Conservation (phyloP, 1,140 invertebrate species). For the Cepaea nemoralis region DNA sequence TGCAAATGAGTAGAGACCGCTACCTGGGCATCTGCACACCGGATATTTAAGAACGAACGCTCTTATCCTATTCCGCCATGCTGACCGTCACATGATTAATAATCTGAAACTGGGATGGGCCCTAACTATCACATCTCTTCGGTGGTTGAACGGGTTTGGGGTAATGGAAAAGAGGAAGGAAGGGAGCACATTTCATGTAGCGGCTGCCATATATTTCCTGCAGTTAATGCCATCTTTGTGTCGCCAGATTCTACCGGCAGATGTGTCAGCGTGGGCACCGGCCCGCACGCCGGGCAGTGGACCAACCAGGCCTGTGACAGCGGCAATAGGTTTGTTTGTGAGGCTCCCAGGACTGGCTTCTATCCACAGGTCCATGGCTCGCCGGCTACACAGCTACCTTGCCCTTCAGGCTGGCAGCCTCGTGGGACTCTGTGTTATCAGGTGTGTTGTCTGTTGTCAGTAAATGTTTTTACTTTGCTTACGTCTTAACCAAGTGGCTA, state of each 20-base stretch:
- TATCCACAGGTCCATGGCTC: neutral
- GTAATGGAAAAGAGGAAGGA: too few species aligned
- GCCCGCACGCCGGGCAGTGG: slow-evolving; percentile 5
- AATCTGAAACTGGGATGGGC: too few species aligned
- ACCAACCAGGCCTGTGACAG: neutral
- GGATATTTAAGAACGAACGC: too few species aligned
- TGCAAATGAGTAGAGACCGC: too few species aligned
- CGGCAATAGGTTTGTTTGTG: neutral
- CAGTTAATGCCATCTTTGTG: neutral
- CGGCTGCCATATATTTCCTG: too few species aligned
- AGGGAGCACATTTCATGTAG: too few species aligned
- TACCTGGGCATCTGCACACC: too few species aligned
- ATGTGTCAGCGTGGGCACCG: slow-evolving; percentile 23
- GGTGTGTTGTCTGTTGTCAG: neutral
- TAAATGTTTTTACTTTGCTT: neutral
- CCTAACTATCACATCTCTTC: too few species aligned
- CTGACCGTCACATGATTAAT: too few species aligned
- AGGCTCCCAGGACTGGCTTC: neutral
- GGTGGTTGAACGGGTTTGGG: too few species aligned
- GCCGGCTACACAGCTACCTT: neutral
- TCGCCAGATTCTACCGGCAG: slow-evolving; percentile 14
- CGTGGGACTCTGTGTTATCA: slow-evolving; percentile 13
- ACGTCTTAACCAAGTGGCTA: too few species aligned
- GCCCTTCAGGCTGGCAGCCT: slow-evolving; percentile 2
- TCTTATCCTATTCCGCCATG: too few species aligned